Evolutionary conservation across 2,888 invertebrate genomes (phyloP).

Genomic region (Halocaridina rubra): DNA sequence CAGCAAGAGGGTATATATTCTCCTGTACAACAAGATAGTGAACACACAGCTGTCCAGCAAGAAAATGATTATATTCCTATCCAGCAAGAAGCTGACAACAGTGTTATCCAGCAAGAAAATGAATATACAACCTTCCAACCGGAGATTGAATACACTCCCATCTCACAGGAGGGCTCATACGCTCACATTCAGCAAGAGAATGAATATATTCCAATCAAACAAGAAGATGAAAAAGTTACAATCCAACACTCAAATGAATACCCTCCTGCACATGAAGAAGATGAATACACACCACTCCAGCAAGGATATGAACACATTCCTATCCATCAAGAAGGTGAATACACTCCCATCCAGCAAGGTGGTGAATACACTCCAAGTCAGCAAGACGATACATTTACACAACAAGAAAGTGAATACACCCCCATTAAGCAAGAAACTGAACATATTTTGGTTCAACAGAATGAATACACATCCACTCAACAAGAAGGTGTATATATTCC

Average conservation of each 20-base stretch:
- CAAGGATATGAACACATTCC: not conserved
- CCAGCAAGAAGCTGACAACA: not conserved
- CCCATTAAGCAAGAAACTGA: not conserved
- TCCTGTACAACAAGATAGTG: not conserved
- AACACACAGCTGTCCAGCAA: not conserved
- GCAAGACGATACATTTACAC: not conserved
- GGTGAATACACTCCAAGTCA: not conserved
- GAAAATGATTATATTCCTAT: not conserved
- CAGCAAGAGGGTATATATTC: not conserved
- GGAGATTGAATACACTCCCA: not conserved
- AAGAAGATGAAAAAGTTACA: no score
- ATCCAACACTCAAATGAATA: no score
- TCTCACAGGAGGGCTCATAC: not conserved
- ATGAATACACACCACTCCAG: not conserved
- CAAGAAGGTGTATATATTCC: not conserved
- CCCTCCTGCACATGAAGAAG: not conserved
- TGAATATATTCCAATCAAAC: no score
- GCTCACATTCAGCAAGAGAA: not conserved
- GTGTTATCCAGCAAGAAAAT: not conserved
- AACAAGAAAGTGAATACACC: not conserved
- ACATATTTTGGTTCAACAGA: no score
- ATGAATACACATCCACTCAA: not conserved
- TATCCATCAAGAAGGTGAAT: not conserved
- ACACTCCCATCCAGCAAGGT: not conserved
- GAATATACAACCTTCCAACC: not conserved